Base-by-base conservation (phyloP, 1,140 invertebrate species). In the Cheumatopsyche charites region DNA sequence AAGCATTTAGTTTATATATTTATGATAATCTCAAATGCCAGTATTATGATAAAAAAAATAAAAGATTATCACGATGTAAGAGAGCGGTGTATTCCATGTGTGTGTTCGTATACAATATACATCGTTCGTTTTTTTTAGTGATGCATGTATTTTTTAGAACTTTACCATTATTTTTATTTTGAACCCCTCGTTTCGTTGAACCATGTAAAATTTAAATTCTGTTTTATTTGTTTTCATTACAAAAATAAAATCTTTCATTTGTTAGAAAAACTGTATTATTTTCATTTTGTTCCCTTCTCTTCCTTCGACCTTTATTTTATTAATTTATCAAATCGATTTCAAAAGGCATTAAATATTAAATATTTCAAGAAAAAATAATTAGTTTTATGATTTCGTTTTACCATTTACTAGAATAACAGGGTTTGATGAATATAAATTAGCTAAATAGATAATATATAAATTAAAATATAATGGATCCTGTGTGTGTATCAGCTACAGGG, bases 161-260 rank as follows among this genome's bases (percentile, higher is more conserved):
- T 21, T 68, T 68, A 68, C 47, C 47, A 68, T 68, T 68, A 55
- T 55, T 55, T 68, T 67, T 67, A 49, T 67, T 67, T 67, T 67
- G 45, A 55, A 62, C 21, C 52, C 68, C 68, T 41, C 45, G 43
- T 75, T 70, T 75, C 70, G 70, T 75, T 72, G 49, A 69, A 63
- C 69, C 49, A 69, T 75, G 66, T 75, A 68, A 75, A 71, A 74
- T 63, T 72, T 75, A 75, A 71, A 61, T 70, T 43, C 71, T 72
- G 71, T 71, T 67, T 71, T 74, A 71, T 71, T 71, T 75, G 70
- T 72, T 72, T 75, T 72, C 43, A 75, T 70, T 72, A 36, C 67
- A 70, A 63, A n/a, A 75, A 75, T 75, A 75, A 75, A 75, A 67
- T 52, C 25, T 62, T 72, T 52, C 66, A 62, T 72, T 75, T 75